These are phyloP conservation scores for Eudyptes chrysolophus DNA, from an alignment of 2,113 vertebrate species.

Conservation along the genomic window DNA sequence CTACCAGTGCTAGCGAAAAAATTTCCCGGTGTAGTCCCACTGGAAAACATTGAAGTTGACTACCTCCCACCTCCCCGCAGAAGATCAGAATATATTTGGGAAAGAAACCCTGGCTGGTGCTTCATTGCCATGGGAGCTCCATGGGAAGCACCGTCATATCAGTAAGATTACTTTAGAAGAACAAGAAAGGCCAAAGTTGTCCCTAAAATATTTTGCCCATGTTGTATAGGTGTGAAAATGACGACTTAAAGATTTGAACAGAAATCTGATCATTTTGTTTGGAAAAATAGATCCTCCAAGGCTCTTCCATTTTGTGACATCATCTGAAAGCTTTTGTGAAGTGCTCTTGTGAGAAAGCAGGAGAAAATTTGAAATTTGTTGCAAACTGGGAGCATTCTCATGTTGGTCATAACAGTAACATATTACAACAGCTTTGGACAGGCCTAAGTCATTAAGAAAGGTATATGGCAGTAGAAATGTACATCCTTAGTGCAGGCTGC, in stretches of 20 bases:
- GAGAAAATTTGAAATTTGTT: not conserved
- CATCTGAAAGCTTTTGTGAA: not conserved
- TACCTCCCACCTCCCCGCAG: rapidly evolving
- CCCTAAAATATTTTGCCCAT: not conserved
- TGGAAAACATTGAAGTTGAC: not conserved
- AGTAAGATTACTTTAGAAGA: not conserved
- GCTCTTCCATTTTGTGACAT: not conserved
- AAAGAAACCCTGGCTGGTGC: not conserved
- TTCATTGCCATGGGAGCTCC: not conserved
- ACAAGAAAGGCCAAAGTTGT: not conserved
- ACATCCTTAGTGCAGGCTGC: not conserved
- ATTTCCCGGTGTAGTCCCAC: not conserved
- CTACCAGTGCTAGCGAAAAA: not conserved
- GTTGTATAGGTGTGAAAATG: not conserved
- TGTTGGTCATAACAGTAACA: not conserved
- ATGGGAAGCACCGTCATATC: not conserved
- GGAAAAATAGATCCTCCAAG: not conserved
- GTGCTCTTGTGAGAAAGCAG: not conserved
- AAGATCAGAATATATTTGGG: not conserved
- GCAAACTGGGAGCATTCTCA: not conserved
- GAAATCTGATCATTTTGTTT: not conserved
- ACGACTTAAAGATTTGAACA: not conserved
- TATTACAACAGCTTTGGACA: not conserved
- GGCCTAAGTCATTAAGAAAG: not conserved
- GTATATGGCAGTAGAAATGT: not conserved